These are phyloP conservation scores for Bubo scandiacus DNA, from an alignment of 2,113 vertebrate genomes.

Conservation along the genomic window DNA sequence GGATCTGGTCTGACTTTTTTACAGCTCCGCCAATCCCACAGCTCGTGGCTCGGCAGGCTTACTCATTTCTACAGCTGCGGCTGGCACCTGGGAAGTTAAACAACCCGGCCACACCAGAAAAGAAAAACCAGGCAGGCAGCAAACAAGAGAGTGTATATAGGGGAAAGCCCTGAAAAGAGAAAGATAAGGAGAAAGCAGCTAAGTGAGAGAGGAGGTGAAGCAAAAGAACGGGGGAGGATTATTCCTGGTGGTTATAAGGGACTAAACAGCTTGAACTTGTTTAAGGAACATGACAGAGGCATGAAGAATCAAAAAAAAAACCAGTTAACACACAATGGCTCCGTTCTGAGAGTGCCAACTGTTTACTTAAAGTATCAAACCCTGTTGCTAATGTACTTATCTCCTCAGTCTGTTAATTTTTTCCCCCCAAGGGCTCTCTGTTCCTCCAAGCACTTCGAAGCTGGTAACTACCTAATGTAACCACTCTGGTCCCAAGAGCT, in stretches of 20 bases:
- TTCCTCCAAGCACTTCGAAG: fast-evolving
- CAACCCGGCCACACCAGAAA: not conserved
- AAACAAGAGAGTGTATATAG: not conserved
- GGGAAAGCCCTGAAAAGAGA: not conserved
- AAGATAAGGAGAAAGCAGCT: not conserved
- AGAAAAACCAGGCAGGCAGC: not conserved
- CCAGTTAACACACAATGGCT: not conserved
- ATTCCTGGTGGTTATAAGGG: not conserved
- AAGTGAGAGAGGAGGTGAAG: not conserved
- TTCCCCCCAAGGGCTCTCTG: fast-evolving
- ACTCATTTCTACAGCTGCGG: not conserved
- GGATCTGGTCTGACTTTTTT: not conserved
- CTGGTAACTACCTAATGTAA: not conserved
- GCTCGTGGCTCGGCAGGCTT: not conserved
- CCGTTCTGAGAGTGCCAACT: not conserved
- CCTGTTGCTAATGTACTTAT: not conserved
- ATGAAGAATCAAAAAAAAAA: not conserved
- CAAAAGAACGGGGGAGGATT: not conserved
- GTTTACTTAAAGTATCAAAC: not conserved
- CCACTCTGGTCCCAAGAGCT: fast-evolving
- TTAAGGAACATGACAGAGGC: not conserved
- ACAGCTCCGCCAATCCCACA: not conserved
- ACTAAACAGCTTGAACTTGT: not conserved
- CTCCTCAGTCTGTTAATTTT: not conserved
- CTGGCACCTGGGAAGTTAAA: not conserved